Base-by-base conservation (phyloP, 1,140 invertebrate species). In the Cydia fagiglandana region DNA sequence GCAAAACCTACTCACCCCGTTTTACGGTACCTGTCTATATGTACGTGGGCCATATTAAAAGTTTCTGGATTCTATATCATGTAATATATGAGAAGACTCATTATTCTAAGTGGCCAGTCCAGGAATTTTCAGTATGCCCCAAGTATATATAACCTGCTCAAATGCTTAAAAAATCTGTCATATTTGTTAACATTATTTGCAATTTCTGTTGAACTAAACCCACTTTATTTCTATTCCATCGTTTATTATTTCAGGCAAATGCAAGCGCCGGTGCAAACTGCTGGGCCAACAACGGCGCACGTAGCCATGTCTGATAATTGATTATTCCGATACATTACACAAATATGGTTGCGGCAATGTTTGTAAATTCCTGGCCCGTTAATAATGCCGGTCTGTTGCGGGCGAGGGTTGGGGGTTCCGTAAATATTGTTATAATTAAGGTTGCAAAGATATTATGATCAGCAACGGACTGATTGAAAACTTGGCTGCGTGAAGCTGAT, bases 311-410 rank as follows among this genome's bases (percentile, higher is more conserved):
- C n/a, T 41, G 28, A 70, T 70, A 45, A 70, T 70, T 70, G 66
- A 70, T 70, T 70, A 70, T 70, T 70, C 66, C 66, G n/a, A 70
- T 70, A 70, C 66, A 70, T 70, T 70, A 70, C 30, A 38, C 28
- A 70, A 70, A 70, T 70, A 70, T 70, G 30, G 66, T 38, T 10
- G 9, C 13, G 30, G 66, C 34, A 70, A 45, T 70, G 66, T 70
- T 70, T 70, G 34, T 70, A 17, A 17, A 38, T 70, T 13, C 30
- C 34, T 70, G 66, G 30, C 15, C 66, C n/a, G 34, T 38, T 70
- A 70, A 70, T 70, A 70, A 68, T 61, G 56, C 10, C 56, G 56
- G 56, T 24, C 20, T 61, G 56, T 53, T 53, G 15, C 12, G 15
- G 45, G 50, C n/a, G n/a, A 56, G 56, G 56, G 56, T 24, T 61